phyloP scores from a whole-genome alignment of 2,113 vertebrate species.

The Hyaena hyaena region DNA sequence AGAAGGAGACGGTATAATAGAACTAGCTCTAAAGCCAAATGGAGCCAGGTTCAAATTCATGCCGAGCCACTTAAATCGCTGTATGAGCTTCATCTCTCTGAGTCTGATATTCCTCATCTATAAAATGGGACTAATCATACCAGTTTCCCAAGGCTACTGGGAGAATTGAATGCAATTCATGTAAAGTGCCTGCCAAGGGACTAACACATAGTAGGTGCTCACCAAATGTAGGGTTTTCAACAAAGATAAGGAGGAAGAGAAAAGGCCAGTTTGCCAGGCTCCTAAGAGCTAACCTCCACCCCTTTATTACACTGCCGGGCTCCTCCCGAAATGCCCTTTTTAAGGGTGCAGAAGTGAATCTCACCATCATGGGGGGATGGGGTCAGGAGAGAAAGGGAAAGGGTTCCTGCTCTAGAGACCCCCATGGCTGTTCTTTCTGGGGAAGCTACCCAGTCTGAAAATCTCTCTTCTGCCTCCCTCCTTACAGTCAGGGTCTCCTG shows the following conservation, averaged over 20 bases:
- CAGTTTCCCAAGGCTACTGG: not conserved
- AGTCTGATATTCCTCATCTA: not conserved
- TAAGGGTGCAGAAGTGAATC: not conserved
- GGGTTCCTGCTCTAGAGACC: not conserved
- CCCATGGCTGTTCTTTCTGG: not conserved
- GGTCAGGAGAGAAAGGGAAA: not conserved
- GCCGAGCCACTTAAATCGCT: not conserved
- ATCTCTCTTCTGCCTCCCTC: not conserved
- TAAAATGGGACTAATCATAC: not conserved
- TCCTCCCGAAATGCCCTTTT: not conserved
- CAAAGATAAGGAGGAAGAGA: not conserved
- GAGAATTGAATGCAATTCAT: not conserved
- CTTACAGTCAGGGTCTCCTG: not conserved
- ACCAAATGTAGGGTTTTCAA: not conserved
- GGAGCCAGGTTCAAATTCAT: not conserved
- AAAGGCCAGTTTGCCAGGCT: not conserved
- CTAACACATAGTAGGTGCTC: not conserved
- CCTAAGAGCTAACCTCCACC: not conserved
- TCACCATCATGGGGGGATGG: not conserved
- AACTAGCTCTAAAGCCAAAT: slow-evolving; percentile 5
- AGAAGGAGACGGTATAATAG: not conserved
- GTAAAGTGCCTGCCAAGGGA: not conserved
- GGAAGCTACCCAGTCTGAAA: not conserved
- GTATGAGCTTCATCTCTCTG: slow-evolving; percentile 40
- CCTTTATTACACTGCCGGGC: too few species aligned